These are phyloP conservation scores for Drosophila suzukii DNA, from an alignment of 1,140 invertebrate genomes.

Conservation along the genomic window DNA sequence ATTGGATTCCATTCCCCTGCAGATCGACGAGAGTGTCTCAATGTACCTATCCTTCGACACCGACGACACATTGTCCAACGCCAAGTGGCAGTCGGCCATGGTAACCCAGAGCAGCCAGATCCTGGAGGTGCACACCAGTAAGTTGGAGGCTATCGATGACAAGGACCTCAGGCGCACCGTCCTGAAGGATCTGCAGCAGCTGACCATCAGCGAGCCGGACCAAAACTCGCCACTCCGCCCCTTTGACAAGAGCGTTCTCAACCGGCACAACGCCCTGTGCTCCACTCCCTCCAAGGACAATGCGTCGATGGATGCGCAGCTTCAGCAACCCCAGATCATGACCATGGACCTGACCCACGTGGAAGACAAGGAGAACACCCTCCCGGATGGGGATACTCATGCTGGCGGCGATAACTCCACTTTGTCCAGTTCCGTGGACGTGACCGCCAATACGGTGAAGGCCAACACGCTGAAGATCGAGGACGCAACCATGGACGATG, in stretches of 20 bases:
- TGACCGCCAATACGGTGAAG: conserved; percentile 61
- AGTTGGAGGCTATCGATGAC: conserved; percentile 50
- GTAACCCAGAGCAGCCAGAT: conserved; percentile 50
- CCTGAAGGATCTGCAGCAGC: conserved; percentile 31
- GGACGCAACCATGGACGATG: conserved; percentile 50
- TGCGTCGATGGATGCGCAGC: background rate
- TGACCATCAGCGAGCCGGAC: conserved; percentile 22
- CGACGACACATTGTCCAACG: conserved; percentile 54
- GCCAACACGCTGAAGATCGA: conserved; percentile 47
- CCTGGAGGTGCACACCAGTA: conserved; percentile 52
- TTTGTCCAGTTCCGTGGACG: conserved; percentile 56
- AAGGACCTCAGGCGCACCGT: conserved; percentile 44
- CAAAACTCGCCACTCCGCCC: conserved; percentile 61
- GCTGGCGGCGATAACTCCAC: conserved; percentile 51
- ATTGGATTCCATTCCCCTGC: background rate
- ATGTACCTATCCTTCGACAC: conserved; percentile 79
- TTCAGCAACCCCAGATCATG: background rate
- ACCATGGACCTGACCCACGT: conserved; percentile 1
- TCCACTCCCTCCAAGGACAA: conserved; percentile 70
- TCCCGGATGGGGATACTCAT: conserved; percentile 32
- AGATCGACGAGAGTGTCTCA: conserved; percentile 58
- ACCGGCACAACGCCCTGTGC: conserved; percentile 64
- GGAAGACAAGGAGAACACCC: conserved; percentile 68
- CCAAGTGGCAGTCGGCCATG: conserved; percentile 61
- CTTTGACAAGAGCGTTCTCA: conserved; percentile 63